These are phyloP conservation scores for Manis pentadactyla DNA, from an alignment of 2,797 vertebrate genomes.

Conservation along the genomic window DNA sequence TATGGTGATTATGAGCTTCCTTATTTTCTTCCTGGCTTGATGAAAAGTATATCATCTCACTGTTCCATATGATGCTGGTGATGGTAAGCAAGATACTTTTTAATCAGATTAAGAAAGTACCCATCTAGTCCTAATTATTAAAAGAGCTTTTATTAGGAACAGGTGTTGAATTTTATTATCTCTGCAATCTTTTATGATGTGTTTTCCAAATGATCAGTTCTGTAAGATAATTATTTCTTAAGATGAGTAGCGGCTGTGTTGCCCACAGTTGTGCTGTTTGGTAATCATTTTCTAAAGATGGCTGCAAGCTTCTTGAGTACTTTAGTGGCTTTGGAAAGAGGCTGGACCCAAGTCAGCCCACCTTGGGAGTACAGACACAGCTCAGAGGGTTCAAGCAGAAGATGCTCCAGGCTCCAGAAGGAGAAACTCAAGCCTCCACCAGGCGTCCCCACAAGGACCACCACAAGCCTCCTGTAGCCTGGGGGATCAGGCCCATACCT, in stretches of 20 bases:
- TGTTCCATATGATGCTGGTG: background rate
- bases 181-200: background rate
- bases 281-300: background rate
- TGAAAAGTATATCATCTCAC: background rate
- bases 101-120: slow-evolving; percentile 47
- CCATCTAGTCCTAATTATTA: background rate
- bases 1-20: background rate
- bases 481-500: background rate
- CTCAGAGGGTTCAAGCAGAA: background rate
- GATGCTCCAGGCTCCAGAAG: background rate
- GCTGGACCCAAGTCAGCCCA: background rate
- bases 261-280: background rate
- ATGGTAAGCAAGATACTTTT: background rate
- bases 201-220: slow-evolving; percentile 4
- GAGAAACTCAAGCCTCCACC: background rate
- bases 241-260: background rate
- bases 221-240: background rate
- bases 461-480: background rate
- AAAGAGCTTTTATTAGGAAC: slow-evolving; percentile 3
- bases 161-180: background rate
- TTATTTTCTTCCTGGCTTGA: background rate
- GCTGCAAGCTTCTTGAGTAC: background rate
- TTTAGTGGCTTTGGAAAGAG: background rate
- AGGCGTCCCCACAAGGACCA: background rate
- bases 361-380: background rate